These are phyloP conservation scores for Saguinus midas DNA, from an alignment of 2,113 vertebrate genomes.

Conservation along the genomic window DNA sequence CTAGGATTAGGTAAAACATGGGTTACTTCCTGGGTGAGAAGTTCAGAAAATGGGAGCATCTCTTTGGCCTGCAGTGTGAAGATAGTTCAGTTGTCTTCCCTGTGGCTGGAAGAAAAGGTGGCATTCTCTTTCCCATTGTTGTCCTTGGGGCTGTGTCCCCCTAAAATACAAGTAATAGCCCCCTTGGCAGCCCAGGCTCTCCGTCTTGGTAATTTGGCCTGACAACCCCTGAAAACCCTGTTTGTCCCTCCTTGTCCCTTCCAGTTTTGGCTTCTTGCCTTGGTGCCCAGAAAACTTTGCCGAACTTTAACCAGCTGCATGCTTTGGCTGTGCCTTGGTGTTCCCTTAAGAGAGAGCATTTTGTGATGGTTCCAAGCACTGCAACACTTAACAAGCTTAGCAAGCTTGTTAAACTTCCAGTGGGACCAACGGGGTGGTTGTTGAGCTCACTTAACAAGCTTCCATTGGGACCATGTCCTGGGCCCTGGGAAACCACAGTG, in stretches of 20 bases:
- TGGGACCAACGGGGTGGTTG: neutral
- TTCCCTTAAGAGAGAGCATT: neutral
- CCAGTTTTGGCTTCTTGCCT: neutral
- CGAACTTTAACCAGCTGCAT: neutral
- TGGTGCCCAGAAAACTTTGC: neutral
- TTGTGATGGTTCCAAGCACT: neutral
- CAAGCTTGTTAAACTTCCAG: too few species aligned
- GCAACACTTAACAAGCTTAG: neutral
- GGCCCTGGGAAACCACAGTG: neutral
- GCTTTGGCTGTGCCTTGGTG: neutral
- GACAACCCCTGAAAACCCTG: too few species aligned
- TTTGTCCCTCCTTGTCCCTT: neutral
- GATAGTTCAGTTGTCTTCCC: neutral
- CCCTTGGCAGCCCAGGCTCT: neutral
- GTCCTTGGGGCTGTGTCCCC: neutral
- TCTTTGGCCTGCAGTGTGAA: neutral
- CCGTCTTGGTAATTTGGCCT: neutral
- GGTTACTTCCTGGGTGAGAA: neutral
- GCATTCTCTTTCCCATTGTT: neutral
- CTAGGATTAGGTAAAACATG: neutral
- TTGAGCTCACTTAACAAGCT: neutral
- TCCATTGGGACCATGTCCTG: neutral
- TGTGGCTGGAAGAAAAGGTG: neutral
- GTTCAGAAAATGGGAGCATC: neutral
- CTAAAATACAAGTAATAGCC: neutral